These are phyloP conservation scores for Vanessa atalanta DNA, from an alignment of 1,140 invertebrate species.

Conservation along the genomic window DNA sequence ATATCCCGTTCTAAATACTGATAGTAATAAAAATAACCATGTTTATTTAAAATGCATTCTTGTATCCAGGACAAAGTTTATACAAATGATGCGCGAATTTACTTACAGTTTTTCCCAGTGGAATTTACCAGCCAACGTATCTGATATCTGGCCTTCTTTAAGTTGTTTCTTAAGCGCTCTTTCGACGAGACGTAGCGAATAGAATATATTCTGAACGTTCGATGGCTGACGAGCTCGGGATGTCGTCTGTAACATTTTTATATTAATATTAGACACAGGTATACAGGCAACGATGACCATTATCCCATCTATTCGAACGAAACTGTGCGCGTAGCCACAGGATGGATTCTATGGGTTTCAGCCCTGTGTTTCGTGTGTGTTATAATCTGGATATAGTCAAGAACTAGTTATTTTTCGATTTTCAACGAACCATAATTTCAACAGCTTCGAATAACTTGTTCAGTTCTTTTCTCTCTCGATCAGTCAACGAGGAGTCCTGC, in stretches of 20 bases:
- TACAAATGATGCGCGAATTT: background rate
- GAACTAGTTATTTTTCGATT: too few species aligned
- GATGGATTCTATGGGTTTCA: too few species aligned
- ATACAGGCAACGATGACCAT: too few species aligned
- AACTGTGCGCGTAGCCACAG: too few species aligned
- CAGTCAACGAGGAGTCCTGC: conserved; percentile 45
- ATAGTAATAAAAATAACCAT: too few species aligned
- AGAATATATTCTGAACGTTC: conserved; percentile 64
- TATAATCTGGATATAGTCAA: too few species aligned
- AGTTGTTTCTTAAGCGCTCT: conserved; percentile 68
- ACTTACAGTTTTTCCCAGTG: conserved; percentile 69
- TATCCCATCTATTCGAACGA: too few species aligned
- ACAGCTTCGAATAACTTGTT: conserved; percentile 62
- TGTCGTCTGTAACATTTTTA: conserved; percentile 47
- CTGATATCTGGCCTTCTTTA: conserved; percentile 69
- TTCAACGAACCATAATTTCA: conserved; percentile 62
- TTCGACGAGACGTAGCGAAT: conserved; percentile 62
- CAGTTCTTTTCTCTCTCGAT: conserved; percentile 62
- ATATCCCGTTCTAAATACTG: too few species aligned
- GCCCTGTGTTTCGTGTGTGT: too few species aligned
- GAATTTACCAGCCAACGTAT: conserved; percentile 61
- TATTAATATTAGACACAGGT: too few species aligned
- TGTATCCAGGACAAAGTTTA: too few species aligned
- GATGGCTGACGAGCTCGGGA: conserved; percentile 63
- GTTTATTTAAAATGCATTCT: too few species aligned